These are phyloP conservation scores for Pseudomugil gertrudae DNA, from an alignment of 2,797 vertebrate genomes.

Conservation along the genomic window DNA sequence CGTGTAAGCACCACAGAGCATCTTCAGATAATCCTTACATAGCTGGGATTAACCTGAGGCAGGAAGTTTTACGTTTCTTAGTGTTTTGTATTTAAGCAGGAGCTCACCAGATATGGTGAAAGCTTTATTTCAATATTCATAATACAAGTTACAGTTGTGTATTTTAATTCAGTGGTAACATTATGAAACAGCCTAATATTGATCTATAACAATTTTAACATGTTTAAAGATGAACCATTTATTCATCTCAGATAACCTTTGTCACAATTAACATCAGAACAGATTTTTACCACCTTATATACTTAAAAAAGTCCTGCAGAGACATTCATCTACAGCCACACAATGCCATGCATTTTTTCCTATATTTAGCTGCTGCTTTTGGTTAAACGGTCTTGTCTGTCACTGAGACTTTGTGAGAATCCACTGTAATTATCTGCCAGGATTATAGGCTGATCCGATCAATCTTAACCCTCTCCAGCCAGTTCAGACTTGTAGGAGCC, in stretches of 20 bases:
- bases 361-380: background rate
- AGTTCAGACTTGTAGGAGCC: conserved; percentile 33
- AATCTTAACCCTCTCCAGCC: conserved; percentile 15
- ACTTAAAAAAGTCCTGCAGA: background rate
- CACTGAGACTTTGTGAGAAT: conserved; percentile 4
- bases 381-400: conserved; percentile 1
- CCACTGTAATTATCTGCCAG: background rate
- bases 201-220: too few species aligned
- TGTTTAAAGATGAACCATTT: too few species aligned
- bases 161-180: too few species aligned
- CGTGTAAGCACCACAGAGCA: background rate
- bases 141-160: too few species aligned
- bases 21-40: background rate
- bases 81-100: too few species aligned
- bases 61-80: background rate
- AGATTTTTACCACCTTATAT: background rate
- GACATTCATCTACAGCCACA: background rate
- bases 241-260: too few species aligned
- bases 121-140: too few species aligned
- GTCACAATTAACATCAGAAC: background rate
- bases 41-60: background rate
- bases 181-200: too few species aligned
- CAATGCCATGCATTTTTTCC: background rate
- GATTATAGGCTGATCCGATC: conserved; percentile 15
- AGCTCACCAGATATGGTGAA: too few species aligned